A percentile compares a stretch with the other conserved stretches of the same genome.
phyloP scores from a whole-genome alignment of 2,113 vertebrate genomes.

The Sorex fumeus region DNA sequence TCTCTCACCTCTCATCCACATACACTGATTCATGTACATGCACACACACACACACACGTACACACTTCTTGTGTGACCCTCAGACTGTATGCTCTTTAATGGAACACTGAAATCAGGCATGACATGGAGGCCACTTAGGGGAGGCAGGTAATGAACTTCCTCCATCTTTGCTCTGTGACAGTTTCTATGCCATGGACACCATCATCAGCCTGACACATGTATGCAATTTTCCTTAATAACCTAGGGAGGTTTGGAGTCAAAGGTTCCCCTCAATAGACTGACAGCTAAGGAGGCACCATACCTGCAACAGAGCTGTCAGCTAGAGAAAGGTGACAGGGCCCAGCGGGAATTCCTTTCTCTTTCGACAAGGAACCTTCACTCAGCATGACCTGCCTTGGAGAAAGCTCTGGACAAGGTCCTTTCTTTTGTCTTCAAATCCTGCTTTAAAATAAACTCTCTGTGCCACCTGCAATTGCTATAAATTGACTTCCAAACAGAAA shows the following conservation, averaged over 20 bases:
- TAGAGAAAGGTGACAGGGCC: conserved; percentile 58
- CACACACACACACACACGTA: not conserved
- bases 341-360: conserved; percentile 63
- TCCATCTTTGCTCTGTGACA: conserved; percentile 71
- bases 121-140: conserved; percentile 57
- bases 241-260: conserved; percentile 65
- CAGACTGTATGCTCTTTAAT: conserved; percentile 16
- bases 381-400: conserved; percentile 59
- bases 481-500: conserved; percentile 68
- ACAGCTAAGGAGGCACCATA: conserved; percentile 64
- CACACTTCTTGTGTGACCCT: not conserved
- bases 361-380: conserved; percentile 67
- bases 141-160: conserved; percentile 63
- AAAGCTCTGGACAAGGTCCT: conserved; percentile 67
- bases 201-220: conserved; percentile 68
- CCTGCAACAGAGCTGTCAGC: conserved; percentile 65
- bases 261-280: conserved; percentile 71
- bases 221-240: conserved; percentile 75
- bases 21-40: too few relatives aligned
- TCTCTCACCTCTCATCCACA: not conserved
- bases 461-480: conserved; percentile 58
- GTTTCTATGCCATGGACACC: conserved; percentile 52
- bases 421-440: conserved; percentile 66
- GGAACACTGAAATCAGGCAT: conserved; percentile 5
- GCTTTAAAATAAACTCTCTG: conserved; percentile 59